These are phyloP conservation scores for Scelioninae gen. 1 DNA, from an alignment of 2,888 invertebrate species.

Conservation along the genomic window DNA sequence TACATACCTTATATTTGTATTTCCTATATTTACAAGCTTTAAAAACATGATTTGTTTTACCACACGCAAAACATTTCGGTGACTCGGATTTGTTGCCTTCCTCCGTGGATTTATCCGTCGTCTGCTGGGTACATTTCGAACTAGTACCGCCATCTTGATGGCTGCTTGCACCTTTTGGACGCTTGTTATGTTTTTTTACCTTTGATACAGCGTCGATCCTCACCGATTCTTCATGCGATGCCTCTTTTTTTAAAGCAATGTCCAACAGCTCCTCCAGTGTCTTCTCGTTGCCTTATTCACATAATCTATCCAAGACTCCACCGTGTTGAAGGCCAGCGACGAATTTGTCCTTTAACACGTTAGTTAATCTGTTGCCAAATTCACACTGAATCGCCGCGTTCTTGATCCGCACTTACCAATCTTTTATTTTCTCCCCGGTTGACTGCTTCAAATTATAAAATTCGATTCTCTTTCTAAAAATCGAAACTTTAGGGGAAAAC, in stretches of 20 bases:
- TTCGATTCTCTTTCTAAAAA: slow-evolving; percentile 57
- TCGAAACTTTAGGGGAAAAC: slow-evolving; percentile 40
- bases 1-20: slow-evolving; percentile 7
- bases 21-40: slow-evolving; percentile 13
- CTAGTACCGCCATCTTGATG: background rate
- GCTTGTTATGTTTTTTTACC: background rate
- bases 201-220: background rate
- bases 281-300: background rate
- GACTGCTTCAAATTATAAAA: slow-evolving; percentile 72
- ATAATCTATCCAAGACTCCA: slow-evolving; percentile 50
- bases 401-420: slow-evolving; percentile 76
- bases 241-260: background rate
- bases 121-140: background rate
- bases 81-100: background rate
- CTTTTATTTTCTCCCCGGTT: slow-evolving; percentile 48
- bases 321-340: slow-evolving; percentile 20
- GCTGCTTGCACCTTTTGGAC: background rate
- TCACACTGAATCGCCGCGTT: slow-evolving; percentile 66
- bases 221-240: background rate
- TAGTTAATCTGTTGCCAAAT: slow-evolving; percentile 49
- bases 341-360: background rate
- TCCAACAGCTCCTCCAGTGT: slow-evolving; percentile 14
- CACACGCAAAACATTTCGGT: slow-evolving; percentile 1
- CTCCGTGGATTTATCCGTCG: background rate
- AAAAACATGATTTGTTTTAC: slow-evolving; percentile 8